phyloP scores from a whole-genome alignment of 1,140 invertebrate genomes.

The Drosophila tropicalis region DNA sequence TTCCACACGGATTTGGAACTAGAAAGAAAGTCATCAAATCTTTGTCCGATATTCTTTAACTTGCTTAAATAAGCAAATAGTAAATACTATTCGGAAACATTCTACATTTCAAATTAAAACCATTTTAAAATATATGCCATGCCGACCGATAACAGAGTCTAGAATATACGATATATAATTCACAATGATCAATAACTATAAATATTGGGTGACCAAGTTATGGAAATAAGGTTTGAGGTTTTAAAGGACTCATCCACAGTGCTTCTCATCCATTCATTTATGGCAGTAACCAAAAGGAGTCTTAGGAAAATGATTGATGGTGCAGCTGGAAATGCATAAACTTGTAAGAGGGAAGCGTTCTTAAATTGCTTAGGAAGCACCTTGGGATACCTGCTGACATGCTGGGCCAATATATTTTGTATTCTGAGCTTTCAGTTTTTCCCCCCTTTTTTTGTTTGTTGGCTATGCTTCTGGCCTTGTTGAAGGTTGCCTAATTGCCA shows the following conservation, averaged over 20 bases:
- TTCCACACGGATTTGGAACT: too few relatives aligned
- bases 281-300: background rate
- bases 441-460: constrained; percentile 9
- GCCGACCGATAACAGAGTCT: too few relatives aligned
- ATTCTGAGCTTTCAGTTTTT: constrained; percentile 2
- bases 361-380: background rate
- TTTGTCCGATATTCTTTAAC: too few relatives aligned
- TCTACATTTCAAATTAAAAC: too few relatives aligned
- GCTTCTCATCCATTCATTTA: background rate
- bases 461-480: constrained; percentile 9
- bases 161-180: too few relatives aligned
- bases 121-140: too few relatives aligned
- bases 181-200: too few relatives aligned
- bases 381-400: background rate
- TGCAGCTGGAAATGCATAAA: background rate
- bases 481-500: constrained; percentile 61
- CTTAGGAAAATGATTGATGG: constrained; percentile 6
- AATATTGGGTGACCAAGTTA: too few relatives aligned
- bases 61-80: too few relatives aligned
- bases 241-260: background rate
- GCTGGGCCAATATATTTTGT: constrained; percentile 70
- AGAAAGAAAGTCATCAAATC: too few relatives aligned
- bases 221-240: background rate
- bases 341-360: background rate
- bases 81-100: too few relatives aligned